phyloP scores from a whole-genome alignment of 1,140 invertebrate genomes.

The Pseudachorutes palmiensis region DNA sequence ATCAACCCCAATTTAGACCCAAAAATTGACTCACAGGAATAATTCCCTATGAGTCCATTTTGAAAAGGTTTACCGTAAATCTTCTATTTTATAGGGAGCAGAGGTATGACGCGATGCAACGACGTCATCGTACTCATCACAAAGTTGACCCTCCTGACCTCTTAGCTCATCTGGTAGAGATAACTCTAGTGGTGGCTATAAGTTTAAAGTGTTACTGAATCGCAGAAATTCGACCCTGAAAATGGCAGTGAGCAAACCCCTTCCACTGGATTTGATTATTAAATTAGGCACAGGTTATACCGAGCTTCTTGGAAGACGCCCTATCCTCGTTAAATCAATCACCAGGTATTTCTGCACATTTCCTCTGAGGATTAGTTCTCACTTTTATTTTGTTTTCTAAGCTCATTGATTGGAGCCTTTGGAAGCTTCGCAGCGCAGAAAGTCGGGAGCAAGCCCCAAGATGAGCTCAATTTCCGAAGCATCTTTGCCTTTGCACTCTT shows the following conservation, averaged over 20 bases:
- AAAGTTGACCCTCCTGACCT: too few species aligned
- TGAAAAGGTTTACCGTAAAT: too few species aligned
- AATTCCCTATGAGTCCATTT: too few species aligned
- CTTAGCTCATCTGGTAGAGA: not conserved
- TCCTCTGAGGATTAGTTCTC: not conserved
- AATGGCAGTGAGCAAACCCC: not conserved
- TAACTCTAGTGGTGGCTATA: not conserved
- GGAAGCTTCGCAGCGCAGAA: slow-evolving; percentile 14
- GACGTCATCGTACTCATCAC: too few species aligned
- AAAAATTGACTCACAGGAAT: too few species aligned
- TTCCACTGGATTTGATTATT: not conserved
- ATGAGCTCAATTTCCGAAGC: not conserved
- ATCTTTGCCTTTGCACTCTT: slow-evolving; percentile 14
- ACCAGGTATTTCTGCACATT: slow-evolving; percentile 1
- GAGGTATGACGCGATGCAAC: too few species aligned
- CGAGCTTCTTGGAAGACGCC: not conserved
- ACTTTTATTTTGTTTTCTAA: not conserved
- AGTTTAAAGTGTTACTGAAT: not conserved
- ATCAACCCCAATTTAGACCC: too few species aligned
- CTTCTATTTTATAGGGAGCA: too few species aligned
- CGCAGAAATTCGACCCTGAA: not conserved
- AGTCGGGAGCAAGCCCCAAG: not conserved
- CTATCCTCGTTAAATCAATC: not conserved
- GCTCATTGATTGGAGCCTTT: slow-evolving; percentile 2
- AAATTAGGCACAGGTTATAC: not conserved